Base-by-base conservation (phyloP, 2,113 vertebrate genomes). In the Candoia aspera region DNA sequence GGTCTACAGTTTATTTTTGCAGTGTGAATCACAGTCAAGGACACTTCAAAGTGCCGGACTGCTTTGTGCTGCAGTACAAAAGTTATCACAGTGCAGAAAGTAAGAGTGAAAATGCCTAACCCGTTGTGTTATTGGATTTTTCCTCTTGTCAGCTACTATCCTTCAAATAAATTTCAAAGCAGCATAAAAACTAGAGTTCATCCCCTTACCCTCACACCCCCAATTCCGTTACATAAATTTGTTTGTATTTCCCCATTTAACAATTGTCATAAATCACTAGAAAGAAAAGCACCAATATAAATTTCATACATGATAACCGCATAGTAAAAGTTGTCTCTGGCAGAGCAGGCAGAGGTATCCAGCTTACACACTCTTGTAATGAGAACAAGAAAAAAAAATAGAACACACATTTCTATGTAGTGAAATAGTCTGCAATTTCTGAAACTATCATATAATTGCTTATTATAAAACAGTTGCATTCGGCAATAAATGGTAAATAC, bases 401-500 rank as follows among this genome's bases (percentile, higher is more conserved):
- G 55, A 87, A 24, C 85, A 73, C 88, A 92, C 92, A 91, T 92
- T 54, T 83, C 73, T 62, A 88, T 86, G 68, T 93, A 95, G 95
- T 95, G 94, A 96, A 94, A 95, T 93, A 95, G 84, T 95, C 91
- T 91, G 94, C 88, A 91, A 90, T 94, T 64, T 89, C 93, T 91
- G 90, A 90, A 94, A 86, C 90, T 21, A 83, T 94, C 88, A 91
- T 93, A 95, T 93, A 93, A 93, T 94, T 94, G 97, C 95, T 96
- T 95, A 95, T 97, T 97, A 98, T 96, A 97, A 97, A 98, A 98
- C 97, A 96, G 97, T 96, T 98, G 98, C 98, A 95, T 95, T 94
- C 92, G 96, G 94, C 96, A 95, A 85, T 64, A 96, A 97, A 95
- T 96, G 97, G 97, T 96, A 97, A 97, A 96, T 98, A 98, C 96